Conservation (phyloP, 2,113 vertebrate species). For the Erythrolamprus reginae region DNA sequence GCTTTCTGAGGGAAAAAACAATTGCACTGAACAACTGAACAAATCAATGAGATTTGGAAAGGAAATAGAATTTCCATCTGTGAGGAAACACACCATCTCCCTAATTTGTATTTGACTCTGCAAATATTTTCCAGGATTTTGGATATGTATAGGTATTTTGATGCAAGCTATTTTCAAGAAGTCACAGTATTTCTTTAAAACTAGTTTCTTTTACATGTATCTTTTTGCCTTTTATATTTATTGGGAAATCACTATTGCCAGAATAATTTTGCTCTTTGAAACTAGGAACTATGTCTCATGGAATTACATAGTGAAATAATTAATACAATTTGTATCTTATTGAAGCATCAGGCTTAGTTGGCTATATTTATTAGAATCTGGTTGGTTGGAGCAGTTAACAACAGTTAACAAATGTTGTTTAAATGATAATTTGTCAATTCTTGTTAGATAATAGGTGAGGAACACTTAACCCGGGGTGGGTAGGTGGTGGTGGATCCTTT, state of each 20-base stretch:
- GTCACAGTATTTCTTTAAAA: slow-evolving; percentile 28
- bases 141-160: neutral
- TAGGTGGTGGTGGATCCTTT: too few relatives aligned
- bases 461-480: neutral
- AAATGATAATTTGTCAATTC: slow-evolving; percentile 1
- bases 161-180: slow-evolving; percentile 26
- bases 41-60: neutral
- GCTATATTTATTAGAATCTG: slow-evolving; percentile 10
- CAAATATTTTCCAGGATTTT: accelerated
- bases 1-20: neutral
- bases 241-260: neutral
- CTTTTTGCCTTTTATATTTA: neutral
- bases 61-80: slow-evolving; percentile 1
- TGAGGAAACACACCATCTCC: neutral
- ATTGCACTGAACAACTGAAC: neutral
- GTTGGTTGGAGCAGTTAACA: slow-evolving; percentile 36
- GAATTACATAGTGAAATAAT: neutral
- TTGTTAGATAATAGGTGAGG: slow-evolving; percentile 6
- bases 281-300: accelerated
- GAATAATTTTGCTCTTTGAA: neutral
- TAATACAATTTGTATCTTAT: neutral
- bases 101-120: neutral
- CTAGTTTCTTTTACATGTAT: neutral
- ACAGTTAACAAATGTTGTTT: slow-evolving; percentile 46
- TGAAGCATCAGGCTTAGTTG: neutral